Base-by-base conservation (phyloP, 2,113 vertebrate species). In the Macaca fascicularis region DNA sequence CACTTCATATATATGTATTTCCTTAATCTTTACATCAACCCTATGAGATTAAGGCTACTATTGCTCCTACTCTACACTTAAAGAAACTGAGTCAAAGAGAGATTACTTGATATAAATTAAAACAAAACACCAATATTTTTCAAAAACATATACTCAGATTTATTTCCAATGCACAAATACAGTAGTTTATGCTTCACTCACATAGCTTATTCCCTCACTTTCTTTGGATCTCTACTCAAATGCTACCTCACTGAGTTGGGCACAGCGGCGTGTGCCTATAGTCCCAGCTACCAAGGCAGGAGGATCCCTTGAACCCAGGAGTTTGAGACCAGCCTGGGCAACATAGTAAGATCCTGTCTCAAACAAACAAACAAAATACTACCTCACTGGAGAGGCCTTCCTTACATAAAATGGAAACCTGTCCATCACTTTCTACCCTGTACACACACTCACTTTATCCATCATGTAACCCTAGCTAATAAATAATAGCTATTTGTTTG, bases 51-150 rank as follows among this genome's bases (percentile, higher is more conserved):
- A 74, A 72, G 38, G 35, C 22, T 45, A 14, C 3, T 76, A 30
- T n/a, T 55, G 43, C 4, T 89, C 40, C 69, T 69, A 93, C 30
- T 81, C 48, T 76, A 70, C 27, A 50, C 22, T 48, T 67, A 16
- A 96, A 93, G 45, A 75, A 83, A 72, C 11, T 13, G 61, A 96
- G 38, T 94, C 38, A 82, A 50, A 90, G 59, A 70, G 6, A 87
- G 30, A 35, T 30, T 81, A 70, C 6, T 2, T 22, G 57, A 27
- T 38, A 70, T 35, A 84, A 84, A 93, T 45, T 64, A 69, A 23
- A 93, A 78, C 32, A 74, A 43, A 72, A 81, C 17, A 40, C 5
- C 27, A 90, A 2, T 61, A 20, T 38, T 82, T 89, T 69, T 45
- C 43, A 43, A 80, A 86, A 74, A 1, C 12, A 43, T 17, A 32